A percentile compares a stretch with the other conserved stretches of the same genome.
phyloP scores from a whole-genome alignment of 2,797 vertebrate genomes.

The Rhinoraja longicauda region DNA sequence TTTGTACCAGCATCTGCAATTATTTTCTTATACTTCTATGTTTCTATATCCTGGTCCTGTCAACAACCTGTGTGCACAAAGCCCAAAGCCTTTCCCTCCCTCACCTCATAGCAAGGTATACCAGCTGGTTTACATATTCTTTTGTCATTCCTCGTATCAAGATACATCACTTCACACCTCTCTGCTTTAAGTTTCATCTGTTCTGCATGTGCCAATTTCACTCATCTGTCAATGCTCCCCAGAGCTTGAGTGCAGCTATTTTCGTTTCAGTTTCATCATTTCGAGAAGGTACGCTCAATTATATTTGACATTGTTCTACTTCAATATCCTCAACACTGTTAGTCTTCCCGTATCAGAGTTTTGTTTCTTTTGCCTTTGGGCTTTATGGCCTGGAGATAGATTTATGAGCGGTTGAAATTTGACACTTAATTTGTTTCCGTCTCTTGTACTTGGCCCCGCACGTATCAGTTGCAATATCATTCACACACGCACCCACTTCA shows the following conservation, averaged over 20 bases:
- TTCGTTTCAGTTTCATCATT: background rate
- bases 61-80: background rate
- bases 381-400: background rate
- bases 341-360: slow-evolving; percentile 1
- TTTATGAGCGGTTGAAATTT: slow-evolving; percentile 18
- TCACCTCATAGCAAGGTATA: background rate
- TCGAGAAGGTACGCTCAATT: background rate
- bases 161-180: background rate
- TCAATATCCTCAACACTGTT: background rate
- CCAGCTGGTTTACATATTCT: background rate
- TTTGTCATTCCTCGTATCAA: background rate
- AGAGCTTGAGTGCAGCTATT: background rate
- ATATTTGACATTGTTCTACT: slow-evolving; percentile 1
- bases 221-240: background rate
- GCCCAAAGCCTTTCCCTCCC: background rate
- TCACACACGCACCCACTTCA: background rate
- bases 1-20: too few species aligned
- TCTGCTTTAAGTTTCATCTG: background rate
- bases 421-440: slow-evolving; percentile 8
- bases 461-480: background rate
- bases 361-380: slow-evolving; percentile 16
- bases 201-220: background rate
- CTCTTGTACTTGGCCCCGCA: background rate
- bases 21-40: too few species aligned
- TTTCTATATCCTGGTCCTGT: background rate